phyloP scores from a whole-genome alignment of 2,113 vertebrate species.

The Cottus gobio region DNA sequence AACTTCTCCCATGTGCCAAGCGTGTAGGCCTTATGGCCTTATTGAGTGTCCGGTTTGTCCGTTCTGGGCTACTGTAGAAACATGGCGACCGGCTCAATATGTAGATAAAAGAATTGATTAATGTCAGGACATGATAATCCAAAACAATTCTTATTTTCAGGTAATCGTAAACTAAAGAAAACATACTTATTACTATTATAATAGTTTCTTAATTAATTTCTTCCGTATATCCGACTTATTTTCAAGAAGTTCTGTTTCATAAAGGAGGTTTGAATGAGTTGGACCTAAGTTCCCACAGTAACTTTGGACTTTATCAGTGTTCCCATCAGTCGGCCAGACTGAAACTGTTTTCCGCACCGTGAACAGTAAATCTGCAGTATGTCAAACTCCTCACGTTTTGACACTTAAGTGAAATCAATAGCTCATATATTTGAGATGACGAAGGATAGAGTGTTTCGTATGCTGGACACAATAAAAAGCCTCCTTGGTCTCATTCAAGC shows the following conservation, averaged over 20 bases:
- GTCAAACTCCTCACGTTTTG: not conserved
- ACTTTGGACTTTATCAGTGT: not conserved
- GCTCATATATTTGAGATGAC: not conserved
- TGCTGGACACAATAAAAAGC: too few relatives aligned
- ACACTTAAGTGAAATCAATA: conserved; percentile 1
- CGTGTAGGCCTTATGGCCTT: too few relatives aligned
- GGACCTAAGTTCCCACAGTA: not conserved
- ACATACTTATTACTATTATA: not conserved
- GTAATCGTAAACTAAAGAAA: not conserved
- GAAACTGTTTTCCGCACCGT: not conserved
- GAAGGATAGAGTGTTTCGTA: too few relatives aligned
- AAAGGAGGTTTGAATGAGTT: not conserved
- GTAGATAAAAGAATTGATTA: too few relatives aligned
- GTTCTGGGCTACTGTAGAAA: too few relatives aligned
- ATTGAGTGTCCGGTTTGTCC: too few relatives aligned
- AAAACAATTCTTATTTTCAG: too few relatives aligned
- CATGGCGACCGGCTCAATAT: too few relatives aligned
- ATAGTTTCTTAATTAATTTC: too few relatives aligned
- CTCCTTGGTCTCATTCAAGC: too few relatives aligned
- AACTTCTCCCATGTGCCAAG: not conserved
- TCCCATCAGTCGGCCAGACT: not conserved
- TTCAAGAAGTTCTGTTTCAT: not conserved
- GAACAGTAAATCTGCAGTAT: not conserved
- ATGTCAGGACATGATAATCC: too few relatives aligned
- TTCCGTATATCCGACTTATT: not conserved